Conservation (phyloP, 2,797 vertebrate species). For the Liasis olivaceus region DNA sequence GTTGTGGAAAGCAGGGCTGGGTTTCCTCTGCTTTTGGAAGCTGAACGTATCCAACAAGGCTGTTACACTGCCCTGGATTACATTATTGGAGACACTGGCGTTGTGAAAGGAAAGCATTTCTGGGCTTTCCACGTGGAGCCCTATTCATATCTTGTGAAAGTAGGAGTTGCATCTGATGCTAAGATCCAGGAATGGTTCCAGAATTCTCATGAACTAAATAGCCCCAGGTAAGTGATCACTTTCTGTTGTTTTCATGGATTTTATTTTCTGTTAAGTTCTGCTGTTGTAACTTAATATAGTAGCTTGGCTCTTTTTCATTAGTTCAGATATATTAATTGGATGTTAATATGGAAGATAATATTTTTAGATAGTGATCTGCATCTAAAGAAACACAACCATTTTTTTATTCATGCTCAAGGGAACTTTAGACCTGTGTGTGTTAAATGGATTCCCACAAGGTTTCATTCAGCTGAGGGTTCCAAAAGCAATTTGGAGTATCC, state of each 20-base stretch:
- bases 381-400: not conserved
- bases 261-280: not conserved
- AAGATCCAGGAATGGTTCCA: slow-evolving; percentile 95
- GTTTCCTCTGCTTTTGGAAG: slow-evolving; percentile 84
- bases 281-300: not conserved
- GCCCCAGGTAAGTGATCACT: slow-evolving; percentile 83
- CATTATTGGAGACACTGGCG: slow-evolving; percentile 90
- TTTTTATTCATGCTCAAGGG: not conserved
- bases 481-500: not conserved
- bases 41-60: slow-evolving; percentile 90
- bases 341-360: not conserved
- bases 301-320: not conserved
- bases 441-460: not conserved
- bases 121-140: slow-evolving; percentile 94
- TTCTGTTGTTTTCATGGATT: not conserved
- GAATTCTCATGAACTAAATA: slow-evolving; percentile 87
- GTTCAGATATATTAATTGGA: not conserved
- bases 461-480: not conserved
- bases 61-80: slow-evolving; percentile 91
- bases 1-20: slow-evolving; percentile 92
- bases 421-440: not conserved
- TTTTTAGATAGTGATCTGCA: not conserved
- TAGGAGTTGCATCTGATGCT: slow-evolving; percentile 89
- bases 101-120: slow-evolving; percentile 91
- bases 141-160: slow-evolving; percentile 92